Percentiles rank a stretch among this genome's conserved stretches.
Evolutionary conservation across 2,888 invertebrate genomes (phyloP).

Genomic region (Polydrusus cervinus): DNA sequence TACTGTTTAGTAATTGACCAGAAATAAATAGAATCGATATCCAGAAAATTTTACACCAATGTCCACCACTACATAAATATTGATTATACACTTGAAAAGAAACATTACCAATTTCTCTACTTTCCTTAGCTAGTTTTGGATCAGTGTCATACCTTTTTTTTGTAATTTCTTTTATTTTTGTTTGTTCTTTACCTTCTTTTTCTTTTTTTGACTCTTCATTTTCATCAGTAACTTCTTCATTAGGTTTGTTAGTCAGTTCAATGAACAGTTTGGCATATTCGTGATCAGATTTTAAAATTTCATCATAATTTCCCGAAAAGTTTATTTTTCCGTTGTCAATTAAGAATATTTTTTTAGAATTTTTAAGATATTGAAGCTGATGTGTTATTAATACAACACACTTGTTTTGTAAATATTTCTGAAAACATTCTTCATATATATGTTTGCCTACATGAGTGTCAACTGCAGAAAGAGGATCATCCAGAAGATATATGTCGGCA

Average conservation of each 20-base stretch:
- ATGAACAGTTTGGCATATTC: slow-evolving; percentile 77
- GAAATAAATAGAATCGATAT: slow-evolving; percentile 72
- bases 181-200: slow-evolving; percentile 38
- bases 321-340: slow-evolving; percentile 74
- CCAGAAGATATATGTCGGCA: slow-evolving; percentile 88
- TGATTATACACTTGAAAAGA: slow-evolving; percentile 75
- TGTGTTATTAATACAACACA: slow-evolving; percentile 85
- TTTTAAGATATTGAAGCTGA: slow-evolving; percentile 79
- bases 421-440: slow-evolving; percentile 87
- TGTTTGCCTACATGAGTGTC: slow-evolving; percentile 91
- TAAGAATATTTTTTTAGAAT: slow-evolving; percentile 74
- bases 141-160: slow-evolving; percentile 53
- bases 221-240: slow-evolving; percentile 41
- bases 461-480: slow-evolving; percentile 92
- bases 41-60: slow-evolving; percentile 68
- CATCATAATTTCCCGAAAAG: slow-evolving; percentile 80
- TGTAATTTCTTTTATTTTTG: slow-evolving; percentile 69
- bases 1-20: slow-evolving; percentile 75
- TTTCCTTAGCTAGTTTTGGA: slow-evolving; percentile 73
- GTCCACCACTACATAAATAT: slow-evolving; percentile 83
- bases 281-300: slow-evolving; percentile 80
- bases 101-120: slow-evolving; percentile 76
- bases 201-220: slow-evolving; percentile 56
- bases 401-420: slow-evolving; percentile 76
- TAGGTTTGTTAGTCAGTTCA: slow-evolving; percentile 43